A percentile compares a stretch with the other conserved stretches of the same genome.
Conservation (phyloP, 2,113 vertebrate genomes). For the Ameiurus melas region DNA sequence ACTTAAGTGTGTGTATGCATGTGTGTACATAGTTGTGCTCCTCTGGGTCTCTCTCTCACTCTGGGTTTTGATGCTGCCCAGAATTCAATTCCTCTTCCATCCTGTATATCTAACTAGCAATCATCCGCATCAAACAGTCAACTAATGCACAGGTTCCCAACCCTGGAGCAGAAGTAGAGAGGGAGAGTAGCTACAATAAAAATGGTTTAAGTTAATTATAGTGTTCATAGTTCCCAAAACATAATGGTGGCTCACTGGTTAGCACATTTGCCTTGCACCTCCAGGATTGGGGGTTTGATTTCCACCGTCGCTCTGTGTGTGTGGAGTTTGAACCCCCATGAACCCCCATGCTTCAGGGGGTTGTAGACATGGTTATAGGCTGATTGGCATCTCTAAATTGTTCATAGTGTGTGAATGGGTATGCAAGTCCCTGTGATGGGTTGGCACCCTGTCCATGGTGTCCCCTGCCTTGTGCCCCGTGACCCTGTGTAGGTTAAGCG, state of each 20-base stretch:
- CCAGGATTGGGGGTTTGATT: too few relatives aligned
- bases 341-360: too few relatives aligned
- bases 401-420: too few relatives aligned
- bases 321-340: too few relatives aligned
- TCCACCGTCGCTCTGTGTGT: too few relatives aligned
- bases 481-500: too few relatives aligned
- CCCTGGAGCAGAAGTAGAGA: not conserved
- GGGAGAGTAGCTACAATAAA: not conserved
- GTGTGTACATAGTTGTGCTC: not conserved
- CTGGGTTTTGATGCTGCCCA: slow-evolving; percentile 17
- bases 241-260: not conserved
- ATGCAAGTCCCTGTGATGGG: too few relatives aligned
- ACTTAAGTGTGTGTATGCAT: not conserved
- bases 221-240: not conserved
- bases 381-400: too few relatives aligned
- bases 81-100: slow-evolving; percentile 20
- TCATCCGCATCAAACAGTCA: slow-evolving; percentile 35
- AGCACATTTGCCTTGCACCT: too few relatives aligned
- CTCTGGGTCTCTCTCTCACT: not conserved
- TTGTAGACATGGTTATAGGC: too few relatives aligned
- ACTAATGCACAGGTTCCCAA: not conserved
- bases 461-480: too few relatives aligned
- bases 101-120: slow-evolving; percentile 33
- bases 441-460: too few relatives aligned
- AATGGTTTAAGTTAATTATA: not conserved